Evolutionary conservation across 2,888 invertebrate genomes (phyloP).

Genomic region (Plebejus argus): DNA sequence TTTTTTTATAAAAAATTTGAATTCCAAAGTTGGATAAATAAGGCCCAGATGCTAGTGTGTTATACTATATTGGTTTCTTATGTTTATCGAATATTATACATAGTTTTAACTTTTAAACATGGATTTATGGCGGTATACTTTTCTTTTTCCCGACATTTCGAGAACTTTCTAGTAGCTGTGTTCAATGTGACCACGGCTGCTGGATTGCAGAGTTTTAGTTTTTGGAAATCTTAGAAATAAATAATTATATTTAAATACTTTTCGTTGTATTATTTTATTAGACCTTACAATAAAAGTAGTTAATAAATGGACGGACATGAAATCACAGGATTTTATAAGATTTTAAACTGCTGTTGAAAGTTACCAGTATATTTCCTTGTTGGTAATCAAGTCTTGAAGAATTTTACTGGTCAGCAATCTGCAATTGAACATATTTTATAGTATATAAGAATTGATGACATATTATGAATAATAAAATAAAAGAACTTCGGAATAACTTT

Average conservation of each 20-base stretch:
- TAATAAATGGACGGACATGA: conserved; percentile 38
- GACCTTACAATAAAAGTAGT: conserved; percentile 21
- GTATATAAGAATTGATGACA: neutral
- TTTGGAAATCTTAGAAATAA: conserved; percentile 50
- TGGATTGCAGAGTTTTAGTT: conserved; percentile 49
- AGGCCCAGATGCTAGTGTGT: neutral
- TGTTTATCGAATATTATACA: neutral
- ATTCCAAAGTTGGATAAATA: neutral
- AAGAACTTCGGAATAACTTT: too few relatives aligned
- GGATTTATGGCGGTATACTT: neutral
- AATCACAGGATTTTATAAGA: conserved; percentile 7
- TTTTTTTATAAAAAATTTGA: neutral
- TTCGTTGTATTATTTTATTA: conserved; percentile 34
- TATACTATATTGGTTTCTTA: neutral
- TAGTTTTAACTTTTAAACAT: neutral
- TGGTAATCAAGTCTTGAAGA: conserved; percentile 81
- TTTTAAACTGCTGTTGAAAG: neutral
- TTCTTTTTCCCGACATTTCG: neutral
- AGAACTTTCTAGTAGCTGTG: neutral
- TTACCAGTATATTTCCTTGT: conserved; percentile 87
- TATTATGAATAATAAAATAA: neutral
- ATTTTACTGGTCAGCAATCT: conserved; percentile 84
- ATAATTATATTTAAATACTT: conserved; percentile 42
- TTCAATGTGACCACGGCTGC: neutral
- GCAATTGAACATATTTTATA: conserved; percentile 39